Base-by-base conservation (phyloP, 2,888 invertebrate genomes). In the Rhagophthalmus giganteus region DNA sequence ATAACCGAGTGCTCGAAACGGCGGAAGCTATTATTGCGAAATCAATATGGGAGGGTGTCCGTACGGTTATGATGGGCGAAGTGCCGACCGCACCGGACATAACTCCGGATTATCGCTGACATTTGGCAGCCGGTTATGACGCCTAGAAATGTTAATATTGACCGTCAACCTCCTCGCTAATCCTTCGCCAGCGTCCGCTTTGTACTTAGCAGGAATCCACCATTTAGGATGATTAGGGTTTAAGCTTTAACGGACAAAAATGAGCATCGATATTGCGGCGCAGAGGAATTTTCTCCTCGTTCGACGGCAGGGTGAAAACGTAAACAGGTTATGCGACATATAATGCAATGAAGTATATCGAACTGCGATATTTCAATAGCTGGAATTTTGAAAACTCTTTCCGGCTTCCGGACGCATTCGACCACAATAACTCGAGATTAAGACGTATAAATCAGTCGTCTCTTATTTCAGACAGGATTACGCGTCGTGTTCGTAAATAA, bases 81-180 rank as follows among this genome's bases (percentile, higher is more conserved):
- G 55, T 53, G 56, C 53, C 54, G 35, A 65, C 67, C 64, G 60
- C 65, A 65, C 59, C 58, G 65, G 68, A 67, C 68, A 69, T 69
- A 69, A 69, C 66, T 69, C 61, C 54, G 68, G 69, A 68, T 70
- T 69, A 69, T 62, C 66, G 60, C 62, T 61, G 68, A 68, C 67
- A 63, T 70, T 70, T 66, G 65, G 65, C 68, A 65, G 66, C 64
- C 65, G 68, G 66, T 68, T 68, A 68, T 69, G 69, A 69, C 70
- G 67, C 68, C 67, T 65, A 67, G 69, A 68, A 71, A 71, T 69
- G 71, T 69, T 70, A 71, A 71, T 71, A 71, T 71, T 71, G 70
- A 69, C 70, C 66, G 67, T 64, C 65, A 64, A 39, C 31, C 46
- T 55, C 38, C 40, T 7, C 42, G 24, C 38, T 57, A 57, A 57